These are phyloP conservation scores for Lumbricus terrestris DNA, from an alignment of 2,888 invertebrate species.

Conservation along the genomic window DNA sequence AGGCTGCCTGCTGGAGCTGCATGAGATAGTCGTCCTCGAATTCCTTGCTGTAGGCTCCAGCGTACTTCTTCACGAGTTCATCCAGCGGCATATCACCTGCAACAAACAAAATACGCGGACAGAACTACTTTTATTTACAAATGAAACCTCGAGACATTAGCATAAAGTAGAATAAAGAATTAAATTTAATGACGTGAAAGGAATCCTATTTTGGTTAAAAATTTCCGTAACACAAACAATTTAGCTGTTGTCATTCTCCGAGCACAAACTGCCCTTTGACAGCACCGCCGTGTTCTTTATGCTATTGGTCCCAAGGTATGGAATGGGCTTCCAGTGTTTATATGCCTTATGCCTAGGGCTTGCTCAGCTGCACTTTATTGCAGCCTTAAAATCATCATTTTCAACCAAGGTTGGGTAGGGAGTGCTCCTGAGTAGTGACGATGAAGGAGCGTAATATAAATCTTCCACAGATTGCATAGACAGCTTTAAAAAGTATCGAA, in stretches of 20 bases:
- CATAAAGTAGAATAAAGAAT: background rate
- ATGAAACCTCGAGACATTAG: background rate
- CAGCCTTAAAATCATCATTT: no score
- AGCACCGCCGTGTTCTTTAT: background rate
- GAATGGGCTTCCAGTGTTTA: no score
- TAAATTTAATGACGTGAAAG: background rate
- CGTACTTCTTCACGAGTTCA: background rate
- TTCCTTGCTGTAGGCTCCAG: conserved; percentile 15
- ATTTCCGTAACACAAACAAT: no score
- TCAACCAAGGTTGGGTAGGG: no score
- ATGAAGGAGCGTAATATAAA: no score
- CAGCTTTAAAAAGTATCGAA: background rate
- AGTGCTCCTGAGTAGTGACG: no score
- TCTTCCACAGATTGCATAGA: no score
- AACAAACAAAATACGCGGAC: background rate
- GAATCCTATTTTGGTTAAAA: background rate
- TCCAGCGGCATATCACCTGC: background rate
- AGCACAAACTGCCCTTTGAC: no score
- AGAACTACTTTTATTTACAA: background rate
- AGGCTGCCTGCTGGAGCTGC: background rate
- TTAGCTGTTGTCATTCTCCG: no score
- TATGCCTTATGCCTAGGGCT: no score
- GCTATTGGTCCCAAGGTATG: no score
- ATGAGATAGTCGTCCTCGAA: background rate
- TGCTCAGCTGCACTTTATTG: no score